Percentiles rank a stretch among this genome's conserved stretches.
phyloP scores from a whole-genome alignment of 1,140 invertebrate species.

The Papilio polytes region DNA sequence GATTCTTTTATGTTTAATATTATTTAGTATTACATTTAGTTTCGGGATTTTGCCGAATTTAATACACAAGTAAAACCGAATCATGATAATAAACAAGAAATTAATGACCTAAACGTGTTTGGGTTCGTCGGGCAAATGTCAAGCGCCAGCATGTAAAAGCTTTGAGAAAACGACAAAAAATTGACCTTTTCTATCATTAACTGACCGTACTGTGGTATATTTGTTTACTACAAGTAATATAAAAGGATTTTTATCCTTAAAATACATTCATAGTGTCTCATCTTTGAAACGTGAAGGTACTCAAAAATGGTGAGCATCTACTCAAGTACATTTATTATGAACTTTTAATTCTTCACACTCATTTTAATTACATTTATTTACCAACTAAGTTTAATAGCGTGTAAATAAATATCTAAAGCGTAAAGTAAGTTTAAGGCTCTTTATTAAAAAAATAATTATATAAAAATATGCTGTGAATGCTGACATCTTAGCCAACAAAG shows the following conservation, averaged over 20 bases:
- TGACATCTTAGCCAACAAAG: no score
- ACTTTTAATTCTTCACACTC: neutral
- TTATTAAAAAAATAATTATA: no score
- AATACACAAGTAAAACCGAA: slow-evolving; percentile 25
- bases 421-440: no score
- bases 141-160: slow-evolving; percentile 37
- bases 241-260: slow-evolving; percentile 32
- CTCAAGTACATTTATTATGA: neutral
- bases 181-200: slow-evolving; percentile 48
- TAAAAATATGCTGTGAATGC: no score
- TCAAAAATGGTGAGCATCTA: slow-evolving; percentile 40
- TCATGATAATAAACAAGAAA: slow-evolving; percentile 20
- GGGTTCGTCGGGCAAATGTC: slow-evolving; percentile 48
- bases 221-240: slow-evolving; percentile 32
- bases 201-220: slow-evolving; percentile 27
- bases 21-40: neutral
- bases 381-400: no score
- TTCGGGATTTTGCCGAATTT: neutral
- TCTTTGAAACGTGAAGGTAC: slow-evolving; percentile 22
- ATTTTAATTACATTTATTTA: neutral
- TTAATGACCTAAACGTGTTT: slow-evolving; percentile 42
- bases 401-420: no score
- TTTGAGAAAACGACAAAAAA: slow-evolving; percentile 45
- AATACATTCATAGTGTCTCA: slow-evolving; percentile 11
- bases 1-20: neutral